A percentile compares a stretch with the other conserved stretches of the same genome.
Conservation (phyloP, 2,888 invertebrate genomes). For the Phytoseiulus persimilis region DNA sequence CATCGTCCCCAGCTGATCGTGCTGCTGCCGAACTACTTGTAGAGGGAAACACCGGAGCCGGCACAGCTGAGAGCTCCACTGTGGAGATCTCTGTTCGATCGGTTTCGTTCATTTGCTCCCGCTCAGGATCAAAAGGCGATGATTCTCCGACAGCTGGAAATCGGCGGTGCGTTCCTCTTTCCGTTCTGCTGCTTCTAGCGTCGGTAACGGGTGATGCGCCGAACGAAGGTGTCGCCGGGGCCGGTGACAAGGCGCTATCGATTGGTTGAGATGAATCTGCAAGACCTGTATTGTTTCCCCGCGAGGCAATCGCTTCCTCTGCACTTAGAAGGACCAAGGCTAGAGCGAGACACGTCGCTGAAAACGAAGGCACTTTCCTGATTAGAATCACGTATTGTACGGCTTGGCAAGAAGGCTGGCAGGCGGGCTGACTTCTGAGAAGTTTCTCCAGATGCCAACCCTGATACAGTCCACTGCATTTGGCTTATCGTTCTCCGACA, state of each 20-base stretch:
- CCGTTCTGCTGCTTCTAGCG: not conserved
- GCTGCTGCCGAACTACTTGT: not conserved
- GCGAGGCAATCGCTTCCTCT: not conserved
- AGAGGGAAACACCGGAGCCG: not conserved
- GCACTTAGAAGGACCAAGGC: not conserved
- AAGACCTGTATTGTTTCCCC: not conserved
- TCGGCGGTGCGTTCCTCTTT: not conserved
- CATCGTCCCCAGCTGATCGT: not conserved
- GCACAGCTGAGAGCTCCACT: not conserved
- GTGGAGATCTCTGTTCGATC: not conserved
- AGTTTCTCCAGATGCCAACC: not conserved
- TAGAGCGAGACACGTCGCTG: not conserved
- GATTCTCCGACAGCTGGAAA: not conserved
- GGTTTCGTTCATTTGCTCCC: not conserved
- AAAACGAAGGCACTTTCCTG: not conserved
- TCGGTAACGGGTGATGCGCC: not conserved
- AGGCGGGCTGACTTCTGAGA: not conserved
- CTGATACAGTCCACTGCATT: not conserved
- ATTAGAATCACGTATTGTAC: conserved; percentile 5
- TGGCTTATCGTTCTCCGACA: not conserved
- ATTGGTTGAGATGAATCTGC: not conserved
- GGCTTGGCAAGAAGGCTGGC: not conserved
- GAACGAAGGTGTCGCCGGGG: not conserved
- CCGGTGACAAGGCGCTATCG: not conserved
- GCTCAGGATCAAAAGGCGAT: not conserved